These are phyloP conservation scores for Hydrolagus affinis DNA, from an alignment of 2,113 vertebrate species.

Conservation along the genomic window DNA sequence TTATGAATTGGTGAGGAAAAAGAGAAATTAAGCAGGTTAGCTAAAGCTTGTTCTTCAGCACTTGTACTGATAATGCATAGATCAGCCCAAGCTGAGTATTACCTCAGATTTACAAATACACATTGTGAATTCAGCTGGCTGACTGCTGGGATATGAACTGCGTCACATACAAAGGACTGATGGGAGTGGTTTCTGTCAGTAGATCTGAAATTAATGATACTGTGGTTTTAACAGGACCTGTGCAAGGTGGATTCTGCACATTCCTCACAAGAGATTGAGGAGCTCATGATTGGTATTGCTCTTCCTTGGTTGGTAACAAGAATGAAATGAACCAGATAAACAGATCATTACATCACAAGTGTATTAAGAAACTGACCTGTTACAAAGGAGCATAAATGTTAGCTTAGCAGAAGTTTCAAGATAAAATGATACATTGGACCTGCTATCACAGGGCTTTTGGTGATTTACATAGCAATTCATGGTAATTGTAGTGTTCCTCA, in stretches of 20 bases:
- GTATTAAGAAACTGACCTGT: background rate
- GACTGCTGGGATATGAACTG: background rate
- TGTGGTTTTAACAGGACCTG: background rate
- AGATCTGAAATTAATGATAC: conserved; percentile 21
- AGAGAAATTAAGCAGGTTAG: background rate
- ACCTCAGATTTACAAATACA: background rate
- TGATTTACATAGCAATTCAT: background rate
- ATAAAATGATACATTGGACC: background rate
- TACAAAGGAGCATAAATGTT: background rate
- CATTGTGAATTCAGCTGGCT: background rate
- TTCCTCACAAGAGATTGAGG: background rate
- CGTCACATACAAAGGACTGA: background rate
- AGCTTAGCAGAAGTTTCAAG: background rate
- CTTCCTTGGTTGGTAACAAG: background rate
- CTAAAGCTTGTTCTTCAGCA: background rate
- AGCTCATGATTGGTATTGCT: background rate
- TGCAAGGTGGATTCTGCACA: background rate
- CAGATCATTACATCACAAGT: background rate
- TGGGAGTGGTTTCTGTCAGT: background rate
- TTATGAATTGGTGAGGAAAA: background rate
- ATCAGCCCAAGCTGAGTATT: background rate
- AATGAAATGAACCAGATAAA: background rate
- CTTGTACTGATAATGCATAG: background rate
- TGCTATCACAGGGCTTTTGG: background rate
- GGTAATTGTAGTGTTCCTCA: background rate